A percentile compares a stretch with the other conserved stretches of the same genome.
phyloP scores from a whole-genome alignment of 2,797 vertebrate genomes.

The Rhyacichthys aspro region DNA sequence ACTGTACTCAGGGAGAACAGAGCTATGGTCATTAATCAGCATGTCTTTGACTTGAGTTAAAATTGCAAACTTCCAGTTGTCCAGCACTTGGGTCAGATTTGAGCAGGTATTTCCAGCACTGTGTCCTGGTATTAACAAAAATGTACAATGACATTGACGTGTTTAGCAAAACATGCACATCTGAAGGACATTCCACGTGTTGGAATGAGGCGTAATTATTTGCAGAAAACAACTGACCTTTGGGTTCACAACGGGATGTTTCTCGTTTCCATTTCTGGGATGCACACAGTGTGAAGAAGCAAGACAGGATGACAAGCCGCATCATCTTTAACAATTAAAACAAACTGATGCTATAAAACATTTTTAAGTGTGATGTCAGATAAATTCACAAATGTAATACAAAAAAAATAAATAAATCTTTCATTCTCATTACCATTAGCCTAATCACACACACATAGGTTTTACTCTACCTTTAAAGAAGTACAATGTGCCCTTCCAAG shows the following conservation, averaged over 20 bases:
- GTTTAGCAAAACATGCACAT: neutral
- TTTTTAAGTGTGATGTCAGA: no score
- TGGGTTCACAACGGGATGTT: constrained; percentile 53
- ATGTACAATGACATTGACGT: neutral
- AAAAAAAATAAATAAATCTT: no score
- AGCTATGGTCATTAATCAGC: constrained; percentile 84
- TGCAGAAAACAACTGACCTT: constrained; percentile 53
- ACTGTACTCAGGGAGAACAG: constrained; percentile 87
- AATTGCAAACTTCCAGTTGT: constrained; percentile 92
- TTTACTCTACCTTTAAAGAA: constrained; percentile 54
- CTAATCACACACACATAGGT: neutral
- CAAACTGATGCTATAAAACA: neutral
- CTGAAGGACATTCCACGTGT: neutral
- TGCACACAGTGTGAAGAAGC: constrained; percentile 61
- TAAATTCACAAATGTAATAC: no score
- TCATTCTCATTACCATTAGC: no score
- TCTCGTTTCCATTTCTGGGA: constrained; percentile 75
- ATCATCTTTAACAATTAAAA: constrained; percentile 45
- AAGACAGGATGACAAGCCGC: constrained; percentile 65
- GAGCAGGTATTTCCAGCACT: constrained; percentile 76
- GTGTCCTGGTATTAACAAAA: constrained; percentile 55
- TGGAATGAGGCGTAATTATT: neutral
- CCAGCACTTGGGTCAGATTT: constrained; percentile 88
- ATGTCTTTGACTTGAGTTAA: constrained; percentile 85
- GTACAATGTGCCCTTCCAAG: constrained; percentile 5